Evolutionary conservation across 53 echinoderm and acorn worm genomes (phyloP), one percentile per base, ranked within the genome.

Genomic region (Arbacia lixula): DNA sequence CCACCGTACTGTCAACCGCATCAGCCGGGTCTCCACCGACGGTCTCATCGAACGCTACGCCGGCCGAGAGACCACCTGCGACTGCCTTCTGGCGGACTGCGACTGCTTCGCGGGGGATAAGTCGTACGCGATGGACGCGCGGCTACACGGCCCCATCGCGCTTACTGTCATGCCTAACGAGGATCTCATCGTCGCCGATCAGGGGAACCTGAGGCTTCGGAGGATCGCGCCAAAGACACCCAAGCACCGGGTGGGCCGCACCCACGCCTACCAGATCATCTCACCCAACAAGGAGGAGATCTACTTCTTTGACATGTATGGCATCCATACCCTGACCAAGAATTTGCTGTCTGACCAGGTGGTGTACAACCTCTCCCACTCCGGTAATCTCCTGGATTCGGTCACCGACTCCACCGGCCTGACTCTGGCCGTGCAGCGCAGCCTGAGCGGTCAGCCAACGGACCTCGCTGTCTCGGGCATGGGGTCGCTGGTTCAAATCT

Each of bases 181-280:
- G 5, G 87, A 88, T 12, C 84, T 99, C 28, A 72, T 90, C 53
- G 86, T 99, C 21, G 91, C 94, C 2, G 99, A 99, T 71, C 99
- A 99, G 87, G 87, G 99, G 11, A 99, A 99, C 57, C 75, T 94
- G 32, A 90, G 99, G 52, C 75, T 99, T 39, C 99, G 94, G 2
- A 76, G 66, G 50, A 71, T 99, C 21, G 73, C 75, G 32, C 71
- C 83, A 3, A 71, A 60, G 31, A 55, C 85, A 1, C 99, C 99
- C 8, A 42, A 72, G 36, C 78, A 89, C 6, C 57, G 68, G 0
- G 71, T 71, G 8, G 83, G 87, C 1, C 81, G 88, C 24, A 37
- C 37, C 66, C 85, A 86, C 29, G 51, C 83, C 50, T 99, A 92
- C 50, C 82, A 90, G 60, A 90, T 99, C 17, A 36, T 84, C 10